Evolutionary conservation across 2,888 invertebrate species (phyloP).

Genomic region (Protophormia terraenovae): DNA sequence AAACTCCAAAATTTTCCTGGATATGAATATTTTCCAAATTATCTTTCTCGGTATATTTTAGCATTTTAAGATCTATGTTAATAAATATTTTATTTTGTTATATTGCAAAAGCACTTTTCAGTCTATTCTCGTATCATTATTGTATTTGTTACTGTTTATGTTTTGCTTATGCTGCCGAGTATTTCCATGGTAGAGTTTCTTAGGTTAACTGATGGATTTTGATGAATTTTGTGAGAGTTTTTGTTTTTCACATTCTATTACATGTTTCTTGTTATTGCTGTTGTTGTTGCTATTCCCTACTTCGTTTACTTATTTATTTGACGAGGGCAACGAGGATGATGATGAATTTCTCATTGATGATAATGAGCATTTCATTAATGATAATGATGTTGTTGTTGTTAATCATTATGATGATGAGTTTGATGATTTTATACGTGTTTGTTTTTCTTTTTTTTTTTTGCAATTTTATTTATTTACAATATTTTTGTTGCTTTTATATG

Average conservation of each 20-base stretch:
- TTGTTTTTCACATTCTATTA: not conserved
- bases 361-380: slow-evolving; percentile 10
- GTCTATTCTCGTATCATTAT: not conserved
- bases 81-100: not conserved
- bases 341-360: not conserved
- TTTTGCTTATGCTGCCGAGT: not conserved
- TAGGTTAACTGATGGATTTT: not conserved
- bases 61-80: too few relatives aligned
- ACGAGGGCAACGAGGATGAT: not conserved
- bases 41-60: too few relatives aligned
- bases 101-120: not conserved
- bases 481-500: slow-evolving; percentile 10
- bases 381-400: slow-evolving; percentile 5
- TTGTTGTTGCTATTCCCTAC: not conserved
- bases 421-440: slow-evolving; percentile 21
- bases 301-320: not conserved
- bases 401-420: slow-evolving; percentile 10
- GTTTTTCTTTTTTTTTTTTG: slow-evolving; percentile 10
- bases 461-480: slow-evolving; percentile 50
- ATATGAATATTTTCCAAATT: too few relatives aligned
- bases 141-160: not conserved
- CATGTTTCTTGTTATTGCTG: not conserved
- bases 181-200: not conserved
- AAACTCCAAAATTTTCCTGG: too few relatives aligned
- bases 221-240: not conserved